These are phyloP conservation scores for Pentamera pediparva DNA, from an alignment of 53 echinoderm and acorn worm species.

Conservation along the genomic window DNA sequence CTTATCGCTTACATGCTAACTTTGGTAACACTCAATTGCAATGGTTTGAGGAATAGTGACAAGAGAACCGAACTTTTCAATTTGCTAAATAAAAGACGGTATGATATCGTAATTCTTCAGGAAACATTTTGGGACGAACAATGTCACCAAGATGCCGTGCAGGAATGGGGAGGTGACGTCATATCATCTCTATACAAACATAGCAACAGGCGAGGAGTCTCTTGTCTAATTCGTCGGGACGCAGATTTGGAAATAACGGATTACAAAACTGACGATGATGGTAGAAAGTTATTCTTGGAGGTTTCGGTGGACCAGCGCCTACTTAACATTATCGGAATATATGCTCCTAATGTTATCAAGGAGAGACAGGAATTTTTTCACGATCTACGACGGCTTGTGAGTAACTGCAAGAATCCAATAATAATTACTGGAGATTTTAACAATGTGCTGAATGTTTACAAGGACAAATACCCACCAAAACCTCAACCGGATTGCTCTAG, in stretches of 20 bases:
- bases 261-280: no score
- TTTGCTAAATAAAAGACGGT: neutral
- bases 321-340: neutral
- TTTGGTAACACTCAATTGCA: neutral
- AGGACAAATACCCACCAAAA: neutral
- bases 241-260: no score
- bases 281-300: no score
- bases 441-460: neutral
- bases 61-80: neutral
- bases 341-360: neutral
- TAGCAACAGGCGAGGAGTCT: neutral
- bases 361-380: neutral
- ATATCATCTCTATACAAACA: neutral
- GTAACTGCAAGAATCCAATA: neutral
- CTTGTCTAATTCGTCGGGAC: no score
- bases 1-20: no score
- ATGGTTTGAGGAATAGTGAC: neutral
- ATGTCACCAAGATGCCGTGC: neutral
- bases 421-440: neutral
- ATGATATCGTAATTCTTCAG: neutral
- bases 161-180: neutral
- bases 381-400: neutral
- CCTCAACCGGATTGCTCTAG: neutral
- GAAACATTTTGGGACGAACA: neutral
- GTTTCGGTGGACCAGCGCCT: neutral